Conservation (phyloP, 2,888 invertebrate species). For the Epirrita christyi region DNA sequence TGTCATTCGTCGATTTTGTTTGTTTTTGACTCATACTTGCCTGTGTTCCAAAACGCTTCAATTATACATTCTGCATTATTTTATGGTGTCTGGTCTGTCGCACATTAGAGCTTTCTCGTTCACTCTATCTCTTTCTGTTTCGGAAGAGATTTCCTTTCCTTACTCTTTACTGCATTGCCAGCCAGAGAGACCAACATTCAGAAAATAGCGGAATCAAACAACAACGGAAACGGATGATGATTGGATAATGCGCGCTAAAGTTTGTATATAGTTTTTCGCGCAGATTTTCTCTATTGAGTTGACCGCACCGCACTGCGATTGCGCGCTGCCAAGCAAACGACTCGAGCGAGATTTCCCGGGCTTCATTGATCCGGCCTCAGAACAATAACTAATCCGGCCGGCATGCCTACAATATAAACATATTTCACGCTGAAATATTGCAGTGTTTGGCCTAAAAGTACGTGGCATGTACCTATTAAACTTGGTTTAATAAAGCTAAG, state of each 20-base stretch:
- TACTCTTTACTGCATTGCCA: neutral
- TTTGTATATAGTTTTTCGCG: constrained; percentile 25
- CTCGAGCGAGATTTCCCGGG: constrained; percentile 35
- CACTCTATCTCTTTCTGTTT: neutral
- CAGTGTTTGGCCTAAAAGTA: constrained; percentile 25
- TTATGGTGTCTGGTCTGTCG: constrained; percentile 5
- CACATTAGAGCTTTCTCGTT: neutral
- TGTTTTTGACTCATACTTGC: neutral
- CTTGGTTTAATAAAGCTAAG: neutral
- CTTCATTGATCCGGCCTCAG: constrained; percentile 49
- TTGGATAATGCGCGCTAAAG: constrained; percentile 22
- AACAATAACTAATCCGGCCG: too few relatives aligned
- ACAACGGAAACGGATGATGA: constrained; percentile 21
- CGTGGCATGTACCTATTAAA: neutral
- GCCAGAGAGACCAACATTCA: constrained; percentile 9
- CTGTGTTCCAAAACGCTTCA: constrained; percentile 5
- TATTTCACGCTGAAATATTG: constrained; percentile 30
- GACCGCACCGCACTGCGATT: constrained; percentile 49
- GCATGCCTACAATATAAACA: constrained; percentile 25
- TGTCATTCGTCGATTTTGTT: constrained; percentile 43
- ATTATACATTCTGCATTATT: constrained; percentile 21
- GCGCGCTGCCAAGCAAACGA: constrained; percentile 45
- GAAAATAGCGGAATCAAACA: neutral
- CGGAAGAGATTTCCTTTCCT: neutral
- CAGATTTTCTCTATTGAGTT: constrained; percentile 36